Evolutionary conservation across 2,888 invertebrate species (phyloP).

Genomic region (Mesochorus sp.): DNA sequence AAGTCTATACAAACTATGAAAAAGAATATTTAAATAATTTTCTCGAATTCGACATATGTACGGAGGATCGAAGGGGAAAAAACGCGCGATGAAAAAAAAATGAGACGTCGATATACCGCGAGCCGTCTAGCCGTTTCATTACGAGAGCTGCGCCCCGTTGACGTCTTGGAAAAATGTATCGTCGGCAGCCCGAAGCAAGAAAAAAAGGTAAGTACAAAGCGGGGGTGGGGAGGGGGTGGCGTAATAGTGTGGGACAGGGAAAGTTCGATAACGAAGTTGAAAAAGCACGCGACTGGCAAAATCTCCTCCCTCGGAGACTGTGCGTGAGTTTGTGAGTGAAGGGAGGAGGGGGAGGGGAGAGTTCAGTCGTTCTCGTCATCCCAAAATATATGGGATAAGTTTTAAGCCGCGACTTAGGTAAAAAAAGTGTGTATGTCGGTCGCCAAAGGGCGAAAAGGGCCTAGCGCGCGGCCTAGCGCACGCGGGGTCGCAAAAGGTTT

Average conservation of each 20-base stretch:
- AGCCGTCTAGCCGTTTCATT: too few relatives aligned
- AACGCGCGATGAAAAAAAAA: too few relatives aligned
- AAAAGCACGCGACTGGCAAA: slow-evolving; percentile 61
- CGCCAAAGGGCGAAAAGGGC: not conserved
- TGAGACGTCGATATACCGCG: too few relatives aligned
- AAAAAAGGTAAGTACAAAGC: not conserved
- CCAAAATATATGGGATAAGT: slow-evolving; percentile 71
- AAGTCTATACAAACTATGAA: too few relatives aligned
- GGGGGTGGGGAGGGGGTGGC: not conserved
- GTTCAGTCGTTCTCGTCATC: slow-evolving; percentile 32
- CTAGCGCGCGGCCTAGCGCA: not conserved
- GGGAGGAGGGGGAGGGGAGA: not conserved
- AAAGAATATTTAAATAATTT: too few relatives aligned
- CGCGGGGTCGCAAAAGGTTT: not conserved
- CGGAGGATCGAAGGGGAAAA: too few relatives aligned
- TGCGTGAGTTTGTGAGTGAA: not conserved
- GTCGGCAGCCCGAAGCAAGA: too few relatives aligned
- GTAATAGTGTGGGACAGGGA: slow-evolving; percentile 23
- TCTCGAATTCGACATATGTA: too few relatives aligned
- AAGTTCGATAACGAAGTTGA: slow-evolving; percentile 68
- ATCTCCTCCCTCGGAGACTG: slow-evolving; percentile 29
- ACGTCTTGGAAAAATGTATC: too few relatives aligned
- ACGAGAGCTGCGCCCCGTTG: too few relatives aligned
- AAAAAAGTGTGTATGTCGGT: slow-evolving; percentile 22
- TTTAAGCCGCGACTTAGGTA: slow-evolving; percentile 66